Evolutionary conservation across 2,113 vertebrate species (phyloP).

Genomic region (Oryzias javanicus): DNA sequence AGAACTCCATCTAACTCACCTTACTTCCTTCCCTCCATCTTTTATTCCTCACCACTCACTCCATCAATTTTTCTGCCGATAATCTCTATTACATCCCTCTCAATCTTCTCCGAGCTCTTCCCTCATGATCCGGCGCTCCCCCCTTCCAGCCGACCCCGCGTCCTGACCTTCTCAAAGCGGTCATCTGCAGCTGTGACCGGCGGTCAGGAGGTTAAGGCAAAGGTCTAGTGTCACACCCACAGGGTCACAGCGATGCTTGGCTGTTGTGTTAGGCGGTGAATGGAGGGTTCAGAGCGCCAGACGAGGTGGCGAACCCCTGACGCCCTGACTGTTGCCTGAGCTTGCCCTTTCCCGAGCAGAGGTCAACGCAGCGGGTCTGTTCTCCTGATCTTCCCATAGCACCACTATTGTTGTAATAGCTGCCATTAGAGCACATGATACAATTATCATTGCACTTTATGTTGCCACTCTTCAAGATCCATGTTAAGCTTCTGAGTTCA

Average conservation of each 20-base stretch:
- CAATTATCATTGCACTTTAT: slow-evolving; percentile 65
- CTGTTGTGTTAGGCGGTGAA: slow-evolving; percentile 73
- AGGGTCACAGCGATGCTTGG: slow-evolving; percentile 72
- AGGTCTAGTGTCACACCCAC: slow-evolving; percentile 80
- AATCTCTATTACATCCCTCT: slow-evolving; percentile 26
- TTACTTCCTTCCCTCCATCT: not conserved
- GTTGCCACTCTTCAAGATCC: slow-evolving; percentile 30
- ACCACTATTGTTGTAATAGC: slow-evolving; percentile 62
- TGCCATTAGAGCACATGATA: slow-evolving; percentile 68
- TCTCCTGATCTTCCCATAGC: slow-evolving; percentile 30
- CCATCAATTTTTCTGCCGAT: slow-evolving; percentile 5
- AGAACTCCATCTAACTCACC: not conserved
- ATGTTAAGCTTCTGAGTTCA: slow-evolving; percentile 52
- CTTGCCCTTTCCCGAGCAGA: slow-evolving; percentile 63
- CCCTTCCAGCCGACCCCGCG: slow-evolving; percentile 31
- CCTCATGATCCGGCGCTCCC: slow-evolving; percentile 39
- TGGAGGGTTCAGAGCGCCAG: slow-evolving; percentile 68
- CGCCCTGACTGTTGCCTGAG: slow-evolving; percentile 63
- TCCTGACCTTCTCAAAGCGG: slow-evolving; percentile 43
- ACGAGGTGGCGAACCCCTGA: slow-evolving; percentile 58
- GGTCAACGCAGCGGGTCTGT: slow-evolving; percentile 50
- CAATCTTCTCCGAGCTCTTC: slow-evolving; percentile 40
- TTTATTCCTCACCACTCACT: slow-evolving; percentile 16
- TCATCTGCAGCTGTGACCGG: slow-evolving; percentile 71
- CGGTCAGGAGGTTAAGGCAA: slow-evolving; percentile 77